These are phyloP conservation scores for Drosophila melanosoma DNA, from an alignment of 2,888 invertebrate species.

Conservation along the genomic window DNA sequence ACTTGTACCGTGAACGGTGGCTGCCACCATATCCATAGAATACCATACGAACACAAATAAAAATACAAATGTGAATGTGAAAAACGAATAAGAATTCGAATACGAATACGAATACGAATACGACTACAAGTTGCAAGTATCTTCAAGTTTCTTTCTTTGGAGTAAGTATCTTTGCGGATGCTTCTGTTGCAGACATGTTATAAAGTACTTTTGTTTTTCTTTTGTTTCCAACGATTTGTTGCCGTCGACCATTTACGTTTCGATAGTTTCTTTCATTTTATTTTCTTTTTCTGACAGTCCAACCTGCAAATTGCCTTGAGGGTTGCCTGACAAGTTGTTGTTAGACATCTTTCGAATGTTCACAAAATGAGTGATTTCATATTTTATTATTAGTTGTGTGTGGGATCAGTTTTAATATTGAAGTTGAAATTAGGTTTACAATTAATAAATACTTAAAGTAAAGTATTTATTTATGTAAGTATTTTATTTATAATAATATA, in stretches of 20 bases:
- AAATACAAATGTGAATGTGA: slow-evolving; percentile 23
- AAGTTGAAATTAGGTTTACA: no score
- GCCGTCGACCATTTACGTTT: slow-evolving; percentile 59
- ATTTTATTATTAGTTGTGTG: not conserved
- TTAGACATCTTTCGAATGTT: not conserved
- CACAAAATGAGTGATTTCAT: not conserved
- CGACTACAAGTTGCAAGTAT: slow-evolving; percentile 25
- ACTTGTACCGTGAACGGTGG: slow-evolving; percentile 64
- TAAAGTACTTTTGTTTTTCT: slow-evolving; percentile 73
- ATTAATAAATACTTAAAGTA: no score
- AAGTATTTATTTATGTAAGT: no score
- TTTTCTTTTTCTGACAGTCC: slow-evolving; percentile 62
- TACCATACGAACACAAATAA: slow-evolving; percentile 23
- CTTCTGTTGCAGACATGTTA: slow-evolving; percentile 68
- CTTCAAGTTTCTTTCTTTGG: slow-evolving; percentile 46
- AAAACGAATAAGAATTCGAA: slow-evolving; percentile 19
- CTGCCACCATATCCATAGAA: slow-evolving; percentile 29
- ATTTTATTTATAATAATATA: not conserved
- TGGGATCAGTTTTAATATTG: not conserved
- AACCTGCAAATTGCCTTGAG: slow-evolving; percentile 54
- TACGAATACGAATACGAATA: slow-evolving; percentile 22
- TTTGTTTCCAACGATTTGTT: slow-evolving; percentile 72
- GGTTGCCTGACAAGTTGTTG: slow-evolving; percentile 9
- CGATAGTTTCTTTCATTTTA: slow-evolving; percentile 57
- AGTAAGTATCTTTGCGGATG: slow-evolving; percentile 41